These are phyloP conservation scores for Cantharis flavilabris DNA, from an alignment of 2,888 invertebrate species.

Conservation along the genomic window DNA sequence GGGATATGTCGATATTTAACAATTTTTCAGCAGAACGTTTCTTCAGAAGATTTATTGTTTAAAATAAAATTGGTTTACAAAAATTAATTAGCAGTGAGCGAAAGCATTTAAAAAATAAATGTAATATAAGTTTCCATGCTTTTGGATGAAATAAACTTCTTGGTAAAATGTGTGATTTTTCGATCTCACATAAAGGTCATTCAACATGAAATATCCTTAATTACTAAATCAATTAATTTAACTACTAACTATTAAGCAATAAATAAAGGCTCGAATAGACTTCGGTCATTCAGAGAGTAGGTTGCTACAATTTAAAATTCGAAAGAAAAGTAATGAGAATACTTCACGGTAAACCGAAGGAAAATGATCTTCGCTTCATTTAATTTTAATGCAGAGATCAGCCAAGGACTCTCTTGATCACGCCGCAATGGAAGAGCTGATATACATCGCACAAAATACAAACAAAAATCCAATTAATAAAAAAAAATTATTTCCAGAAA, in stretches of 20 bases:
- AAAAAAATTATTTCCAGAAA: background rate
- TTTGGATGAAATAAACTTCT: background rate
- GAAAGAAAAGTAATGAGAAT: background rate
- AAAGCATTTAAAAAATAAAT: background rate
- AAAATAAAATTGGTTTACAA: background rate
- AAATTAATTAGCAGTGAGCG: background rate
- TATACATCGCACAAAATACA: background rate
- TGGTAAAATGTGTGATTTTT: background rate
- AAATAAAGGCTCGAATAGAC: background rate
- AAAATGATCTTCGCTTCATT: background rate
- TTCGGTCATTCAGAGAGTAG: background rate
- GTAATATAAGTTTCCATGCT: background rate
- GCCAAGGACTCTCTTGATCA: background rate
- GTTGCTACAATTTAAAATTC: background rate
- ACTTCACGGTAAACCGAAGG: background rate
- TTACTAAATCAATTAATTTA: background rate
- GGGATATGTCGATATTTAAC: too few relatives aligned
- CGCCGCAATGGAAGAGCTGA: background rate
- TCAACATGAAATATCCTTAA: background rate
- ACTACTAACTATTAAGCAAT: background rate
- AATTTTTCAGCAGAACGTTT: too few relatives aligned
- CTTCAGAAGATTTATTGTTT: background rate
- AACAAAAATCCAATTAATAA: background rate
- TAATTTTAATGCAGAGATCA: background rate
- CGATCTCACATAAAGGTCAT: background rate